These are phyloP conservation scores for Andrena bucephala DNA, from an alignment of 2,888 invertebrate species.

Conservation along the genomic window DNA sequence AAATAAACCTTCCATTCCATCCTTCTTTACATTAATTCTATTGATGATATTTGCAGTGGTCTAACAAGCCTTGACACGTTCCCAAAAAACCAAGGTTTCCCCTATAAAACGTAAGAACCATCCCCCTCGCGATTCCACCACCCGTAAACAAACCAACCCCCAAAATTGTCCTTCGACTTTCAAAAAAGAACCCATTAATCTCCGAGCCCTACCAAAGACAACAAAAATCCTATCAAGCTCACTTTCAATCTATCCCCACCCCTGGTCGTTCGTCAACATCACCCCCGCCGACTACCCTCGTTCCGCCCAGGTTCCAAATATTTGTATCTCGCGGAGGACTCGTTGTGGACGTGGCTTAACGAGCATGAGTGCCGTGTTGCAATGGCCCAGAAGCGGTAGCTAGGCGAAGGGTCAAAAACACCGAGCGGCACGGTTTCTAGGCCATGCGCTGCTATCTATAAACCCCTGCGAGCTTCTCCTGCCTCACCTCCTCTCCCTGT, in stretches of 20 bases:
- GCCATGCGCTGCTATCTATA: slow-evolving; percentile 85
- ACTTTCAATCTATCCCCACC: slow-evolving; percentile 16
- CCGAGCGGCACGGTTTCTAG: slow-evolving; percentile 84
- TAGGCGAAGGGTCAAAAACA: slow-evolving; percentile 85
- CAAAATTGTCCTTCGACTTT: no score
- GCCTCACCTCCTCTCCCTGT: slow-evolving; percentile 47
- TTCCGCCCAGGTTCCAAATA: background rate
- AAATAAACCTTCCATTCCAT: no score
- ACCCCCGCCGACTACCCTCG: background rate
- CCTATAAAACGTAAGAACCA: no score
- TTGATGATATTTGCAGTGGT: no score
- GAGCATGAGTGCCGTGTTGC: slow-evolving; percentile 79
- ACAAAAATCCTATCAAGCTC: background rate
- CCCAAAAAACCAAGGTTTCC: no score
- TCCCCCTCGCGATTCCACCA: no score
- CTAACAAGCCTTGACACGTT: no score
- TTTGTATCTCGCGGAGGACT: background rate
- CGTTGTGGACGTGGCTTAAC: slow-evolving; percentile 70
- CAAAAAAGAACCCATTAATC: no score
- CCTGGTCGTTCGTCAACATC: background rate
- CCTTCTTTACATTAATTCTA: no score
- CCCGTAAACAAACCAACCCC: no score
- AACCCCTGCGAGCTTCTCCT: slow-evolving; percentile 81
- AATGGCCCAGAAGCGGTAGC: slow-evolving; percentile 85
- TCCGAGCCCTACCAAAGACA: background rate